Conservation (phyloP, 2,888 invertebrate species). For the Nebria brevicollis region DNA sequence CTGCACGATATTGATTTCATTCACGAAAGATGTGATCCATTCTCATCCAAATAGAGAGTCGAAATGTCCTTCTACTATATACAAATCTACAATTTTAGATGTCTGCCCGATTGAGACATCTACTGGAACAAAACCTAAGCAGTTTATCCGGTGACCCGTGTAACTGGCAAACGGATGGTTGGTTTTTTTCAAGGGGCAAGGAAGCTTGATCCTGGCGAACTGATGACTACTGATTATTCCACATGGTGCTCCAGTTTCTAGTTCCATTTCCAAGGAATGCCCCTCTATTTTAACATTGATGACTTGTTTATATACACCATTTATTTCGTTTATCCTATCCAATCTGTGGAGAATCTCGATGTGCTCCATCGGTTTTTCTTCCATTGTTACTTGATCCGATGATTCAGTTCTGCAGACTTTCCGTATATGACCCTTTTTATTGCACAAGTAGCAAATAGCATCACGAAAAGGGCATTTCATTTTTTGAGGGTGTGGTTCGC, state of each 20-base stretch:
- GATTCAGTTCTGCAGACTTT: constrained; percentile 25
- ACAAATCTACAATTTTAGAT: constrained; percentile 23
- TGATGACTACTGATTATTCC: constrained; percentile 29
- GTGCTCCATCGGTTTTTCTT: neutral
- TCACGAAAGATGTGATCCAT: constrained; percentile 29
- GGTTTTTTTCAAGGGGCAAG: constrained; percentile 15
- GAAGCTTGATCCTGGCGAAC: no score
- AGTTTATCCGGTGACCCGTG: constrained; percentile 39
- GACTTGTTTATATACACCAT: constrained; percentile 28
- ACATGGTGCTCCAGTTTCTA: constrained; percentile 47
- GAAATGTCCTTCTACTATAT: constrained; percentile 28
- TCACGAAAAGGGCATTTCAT: constrained; percentile 38
- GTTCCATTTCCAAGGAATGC: constrained; percentile 34
- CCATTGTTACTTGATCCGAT: neutral
- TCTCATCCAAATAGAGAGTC: constrained; percentile 38
- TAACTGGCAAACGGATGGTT: constrained; percentile 38
- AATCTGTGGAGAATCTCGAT: constrained; percentile 2
- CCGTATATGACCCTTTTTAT: constrained; percentile 35
- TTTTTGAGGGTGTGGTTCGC: constrained; percentile 33
- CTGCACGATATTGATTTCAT: constrained; percentile 11
- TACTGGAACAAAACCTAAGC: constrained; percentile 21
- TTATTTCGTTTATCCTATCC: constrained; percentile 21
- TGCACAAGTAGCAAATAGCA: constrained; percentile 22
- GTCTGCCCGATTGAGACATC: constrained; percentile 15
- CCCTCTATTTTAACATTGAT: neutral